phyloP scores from a whole-genome alignment of 2,888 invertebrate genomes.

The Lordiphosa andalusiaca region DNA sequence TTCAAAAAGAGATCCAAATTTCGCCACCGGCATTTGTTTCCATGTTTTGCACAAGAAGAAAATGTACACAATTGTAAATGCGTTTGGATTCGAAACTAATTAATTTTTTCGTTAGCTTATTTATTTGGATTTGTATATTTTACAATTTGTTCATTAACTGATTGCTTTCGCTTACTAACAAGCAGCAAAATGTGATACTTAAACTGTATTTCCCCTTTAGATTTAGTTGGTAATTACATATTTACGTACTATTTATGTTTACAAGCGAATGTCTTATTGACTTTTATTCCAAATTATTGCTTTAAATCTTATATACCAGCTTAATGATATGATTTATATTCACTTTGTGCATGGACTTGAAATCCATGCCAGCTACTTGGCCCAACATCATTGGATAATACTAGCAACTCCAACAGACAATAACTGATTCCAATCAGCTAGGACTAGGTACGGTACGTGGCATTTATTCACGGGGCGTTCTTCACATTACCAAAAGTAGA shows the following conservation, averaged over 20 bases:
- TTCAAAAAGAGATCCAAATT: too few relatives aligned
- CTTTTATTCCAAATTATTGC: conserved; percentile 25
- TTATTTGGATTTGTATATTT: conserved; percentile 26
- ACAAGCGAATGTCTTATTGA: conserved; percentile 7
- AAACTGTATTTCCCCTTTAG: conserved; percentile 17
- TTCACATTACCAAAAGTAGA: too few relatives aligned
- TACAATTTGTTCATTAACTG: conserved; percentile 34
- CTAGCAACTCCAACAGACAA: conserved; percentile 42
- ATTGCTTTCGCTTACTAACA: conserved; percentile 23
- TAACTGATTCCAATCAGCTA: conserved; percentile 19
- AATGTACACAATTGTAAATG: background rate
- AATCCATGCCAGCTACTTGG: conserved; percentile 33
- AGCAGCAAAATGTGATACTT: conserved; percentile 24
- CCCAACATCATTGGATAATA: conserved; percentile 38
- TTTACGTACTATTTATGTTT: conserved; percentile 7
- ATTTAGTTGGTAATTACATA: conserved; percentile 9
- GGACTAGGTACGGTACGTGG: conserved; percentile 8
- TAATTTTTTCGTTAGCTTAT: conserved; percentile 21
- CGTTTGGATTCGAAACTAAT: conserved; percentile 11
- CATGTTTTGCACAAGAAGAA: too few relatives aligned
- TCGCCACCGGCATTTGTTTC: too few relatives aligned
- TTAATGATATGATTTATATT: conserved; percentile 37
- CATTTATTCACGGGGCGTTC: background rate
- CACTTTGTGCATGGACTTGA: conserved; percentile 33
- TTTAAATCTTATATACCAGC: conserved; percentile 40